Base-by-base conservation (phyloP, 2,888 invertebrate species). In the Lasioglossum marginatum region DNA sequence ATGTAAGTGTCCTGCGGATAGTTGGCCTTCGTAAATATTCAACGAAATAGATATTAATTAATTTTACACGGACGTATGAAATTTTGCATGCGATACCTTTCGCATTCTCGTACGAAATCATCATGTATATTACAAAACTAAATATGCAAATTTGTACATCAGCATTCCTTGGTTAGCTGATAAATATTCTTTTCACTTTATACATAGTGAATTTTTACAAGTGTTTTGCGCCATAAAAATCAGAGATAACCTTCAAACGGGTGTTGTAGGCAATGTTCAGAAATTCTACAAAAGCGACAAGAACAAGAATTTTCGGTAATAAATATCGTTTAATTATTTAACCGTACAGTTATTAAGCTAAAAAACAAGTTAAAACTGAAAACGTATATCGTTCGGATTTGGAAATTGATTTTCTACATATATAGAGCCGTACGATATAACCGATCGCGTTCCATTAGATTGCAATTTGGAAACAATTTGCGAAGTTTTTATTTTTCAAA, bases 191-290 rank as follows among this genome's bases (percentile, higher is more conserved):
- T 16, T 66, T 70, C 52, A 70, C 14, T 63, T 70, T 19, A 19
- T 19, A 23, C 14, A 57, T 40, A 57, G 43, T 34, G 23, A 8
- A 72, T 60, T 52, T 77, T 52, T 40, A 10, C 31, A 27, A 70
- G n/a, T 66, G 1, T 45, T 48, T 52, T 16, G 45, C 6, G 1
- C 12, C 23, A 40, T 70, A 19, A 37, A 37, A 27, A 77, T 77
- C n/a, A 37, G 31, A 68, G 19, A 66, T 86, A 86, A 86, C 86
- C 86, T 82, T 48, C 60, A 82, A 79, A 43, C 16, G 5, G 19
- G 31, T 8, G 37, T 76, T 60, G 27, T 16, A 40, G 2, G 43
- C 52, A 63, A 43, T 52, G 27, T 23, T 40, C 77, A 34, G 1
- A 40, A 40, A 5, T 37, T 37, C 14, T n/a, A 52, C 45, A 27